Percentiles rank a stretch among this genome's conserved stretches.
Conservation (phyloP, 2,113 vertebrate species). For the Sprattus sprattus region DNA sequence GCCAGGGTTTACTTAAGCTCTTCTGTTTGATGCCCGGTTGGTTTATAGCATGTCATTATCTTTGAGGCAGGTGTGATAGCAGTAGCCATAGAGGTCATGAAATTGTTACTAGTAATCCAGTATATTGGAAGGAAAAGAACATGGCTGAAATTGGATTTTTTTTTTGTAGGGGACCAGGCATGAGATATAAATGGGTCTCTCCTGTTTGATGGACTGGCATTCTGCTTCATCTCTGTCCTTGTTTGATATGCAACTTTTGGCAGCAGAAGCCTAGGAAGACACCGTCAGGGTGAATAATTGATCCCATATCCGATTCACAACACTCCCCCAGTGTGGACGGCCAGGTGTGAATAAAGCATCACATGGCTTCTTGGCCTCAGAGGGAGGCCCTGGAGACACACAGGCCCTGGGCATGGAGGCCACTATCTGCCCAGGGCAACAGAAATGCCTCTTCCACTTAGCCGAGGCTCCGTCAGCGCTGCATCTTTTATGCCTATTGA, state of each 20-base stretch:
- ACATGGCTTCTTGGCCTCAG: not conserved
- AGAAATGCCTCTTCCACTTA: not conserved
- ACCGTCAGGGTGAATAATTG: not conserved
- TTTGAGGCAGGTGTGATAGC: not conserved
- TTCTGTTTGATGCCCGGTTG: not conserved
- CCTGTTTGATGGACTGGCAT: not conserved
- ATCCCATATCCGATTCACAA: not conserved
- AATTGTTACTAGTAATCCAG: not conserved
- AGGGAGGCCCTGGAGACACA: not conserved
- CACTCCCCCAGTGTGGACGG: not conserved
- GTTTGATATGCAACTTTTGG: not conserved
- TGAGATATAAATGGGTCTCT: not conserved
- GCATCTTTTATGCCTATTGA: conserved; percentile 15
- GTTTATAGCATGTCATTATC: not conserved
- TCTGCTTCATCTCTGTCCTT: not conserved
- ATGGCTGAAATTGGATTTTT: not conserved
- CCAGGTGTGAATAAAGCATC: conserved; percentile 4
- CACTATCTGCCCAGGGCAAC: not conserved
- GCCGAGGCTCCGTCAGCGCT: not conserved
- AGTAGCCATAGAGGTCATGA: not conserved
- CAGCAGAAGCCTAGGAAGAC: not conserved
- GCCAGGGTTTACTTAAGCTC: not conserved
- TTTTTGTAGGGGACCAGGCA: not conserved
- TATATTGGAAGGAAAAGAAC: not conserved
- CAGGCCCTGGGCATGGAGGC: not conserved